These are phyloP conservation scores for Andrena cerasifolii DNA, from an alignment of 1,140 invertebrate species.

Conservation along the genomic window DNA sequence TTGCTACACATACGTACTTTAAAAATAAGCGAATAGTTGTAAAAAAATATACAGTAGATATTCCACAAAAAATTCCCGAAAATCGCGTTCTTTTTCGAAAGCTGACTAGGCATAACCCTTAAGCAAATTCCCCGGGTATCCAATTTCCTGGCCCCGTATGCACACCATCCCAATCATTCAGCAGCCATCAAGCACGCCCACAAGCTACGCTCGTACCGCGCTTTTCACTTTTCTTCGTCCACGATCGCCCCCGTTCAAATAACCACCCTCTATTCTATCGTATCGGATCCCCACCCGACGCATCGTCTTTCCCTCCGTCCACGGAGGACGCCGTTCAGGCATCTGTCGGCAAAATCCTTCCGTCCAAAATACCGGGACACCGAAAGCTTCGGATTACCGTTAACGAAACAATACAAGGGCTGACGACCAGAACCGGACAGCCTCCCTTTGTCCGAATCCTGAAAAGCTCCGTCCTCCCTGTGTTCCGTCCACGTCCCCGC, in stretches of 20 bases:
- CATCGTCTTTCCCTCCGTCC: not conserved
- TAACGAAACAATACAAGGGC: constrained; percentile 59
- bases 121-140: too few species aligned
- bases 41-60: too few species aligned
- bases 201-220: not conserved
- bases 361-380: constrained; percentile 42
- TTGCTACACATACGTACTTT: too few species aligned
- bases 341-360: constrained; percentile 42
- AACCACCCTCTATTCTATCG: not conserved
- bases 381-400: constrained; percentile 60
- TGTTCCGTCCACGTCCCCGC: not conserved
- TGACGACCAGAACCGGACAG: constrained; percentile 34
- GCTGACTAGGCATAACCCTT: too few species aligned
- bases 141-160: not conserved
- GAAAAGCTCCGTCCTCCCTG: constrained; percentile 35
- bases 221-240: not conserved
- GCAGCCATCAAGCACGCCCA: too few species aligned
- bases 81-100: too few species aligned
- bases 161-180: not conserved
- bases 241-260: not conserved
- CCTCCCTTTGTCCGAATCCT: constrained; percentile 41
- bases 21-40: too few species aligned
- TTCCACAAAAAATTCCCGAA: too few species aligned
- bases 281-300: too few species aligned
- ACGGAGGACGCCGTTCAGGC: constrained; percentile 37